These are phyloP conservation scores for Suricata suricatta DNA, from an alignment of 2,113 vertebrate genomes.

Conservation along the genomic window DNA sequence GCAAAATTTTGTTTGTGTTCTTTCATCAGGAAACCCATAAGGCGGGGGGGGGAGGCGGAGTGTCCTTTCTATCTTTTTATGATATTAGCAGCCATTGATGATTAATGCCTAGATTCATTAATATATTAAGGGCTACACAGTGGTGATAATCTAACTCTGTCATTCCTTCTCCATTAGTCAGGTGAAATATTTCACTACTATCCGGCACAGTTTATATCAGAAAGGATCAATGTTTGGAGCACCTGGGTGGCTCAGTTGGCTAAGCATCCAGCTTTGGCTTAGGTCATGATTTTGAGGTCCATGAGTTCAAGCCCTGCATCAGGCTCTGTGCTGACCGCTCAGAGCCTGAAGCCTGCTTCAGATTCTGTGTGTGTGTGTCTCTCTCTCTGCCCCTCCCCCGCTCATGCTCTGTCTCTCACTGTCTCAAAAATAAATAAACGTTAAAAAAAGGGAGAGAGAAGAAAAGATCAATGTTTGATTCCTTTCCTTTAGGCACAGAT, in stretches of 20 bases:
- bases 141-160: not conserved
- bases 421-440: too few relatives aligned
- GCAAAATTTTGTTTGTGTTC: not conserved
- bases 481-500: not conserved
- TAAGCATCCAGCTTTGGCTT: too few relatives aligned
- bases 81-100: not conserved
- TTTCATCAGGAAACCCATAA: not conserved
- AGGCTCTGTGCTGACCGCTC: too few relatives aligned
- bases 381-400: too few relatives aligned
- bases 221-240: not conserved
- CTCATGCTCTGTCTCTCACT: too few relatives aligned
- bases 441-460: too few relatives aligned
- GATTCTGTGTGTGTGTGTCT: too few relatives aligned
- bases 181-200: not conserved
- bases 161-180: not conserved
- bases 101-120: not conserved
- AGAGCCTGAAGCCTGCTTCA: too few relatives aligned
- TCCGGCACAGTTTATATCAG: not conserved
- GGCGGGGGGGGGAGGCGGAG: fast-evolving
- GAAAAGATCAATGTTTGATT: not conserved
- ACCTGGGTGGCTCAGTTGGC: too few relatives aligned
- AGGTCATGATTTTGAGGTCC: too few relatives aligned
- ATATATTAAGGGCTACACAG: not conserved
- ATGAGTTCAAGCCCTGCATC: too few relatives aligned
- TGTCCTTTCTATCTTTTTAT: not conserved